Conservation (phyloP, 2,113 vertebrate genomes). For the Cheilinus undulatus region DNA sequence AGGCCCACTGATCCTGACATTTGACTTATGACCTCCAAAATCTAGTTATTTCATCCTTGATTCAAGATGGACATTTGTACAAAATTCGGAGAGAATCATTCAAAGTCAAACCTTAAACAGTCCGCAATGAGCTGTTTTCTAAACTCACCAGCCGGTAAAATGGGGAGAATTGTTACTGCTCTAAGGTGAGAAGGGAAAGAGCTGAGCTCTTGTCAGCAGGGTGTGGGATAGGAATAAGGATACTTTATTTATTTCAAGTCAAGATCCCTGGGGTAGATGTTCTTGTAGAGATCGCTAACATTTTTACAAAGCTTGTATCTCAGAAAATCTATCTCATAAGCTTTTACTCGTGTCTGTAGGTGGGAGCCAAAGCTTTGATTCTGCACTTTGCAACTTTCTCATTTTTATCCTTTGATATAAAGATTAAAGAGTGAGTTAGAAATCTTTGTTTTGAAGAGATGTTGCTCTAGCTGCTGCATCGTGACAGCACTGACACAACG, state of each 20-base stretch:
- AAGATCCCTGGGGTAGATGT: slow-evolving; percentile 1
- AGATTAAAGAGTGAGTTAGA: not conserved
- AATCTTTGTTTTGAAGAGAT: too few relatives aligned
- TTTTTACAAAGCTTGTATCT: not conserved
- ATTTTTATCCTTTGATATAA: not conserved
- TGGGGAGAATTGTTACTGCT: too few relatives aligned
- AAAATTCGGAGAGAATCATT: too few relatives aligned
- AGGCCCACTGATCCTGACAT: too few relatives aligned
- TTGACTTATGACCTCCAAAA: too few relatives aligned
- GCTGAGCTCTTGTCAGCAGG: not conserved
- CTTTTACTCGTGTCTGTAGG: not conserved
- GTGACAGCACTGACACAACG: not conserved
- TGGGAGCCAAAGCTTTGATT: slow-evolving; percentile 6
- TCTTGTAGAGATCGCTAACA: not conserved
- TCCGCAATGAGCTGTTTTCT: not conserved
- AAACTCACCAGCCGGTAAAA: slow-evolving; percentile 12
- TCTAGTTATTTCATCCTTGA: too few relatives aligned
- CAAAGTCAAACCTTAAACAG: too few relatives aligned
- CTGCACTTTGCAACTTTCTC: not conserved
- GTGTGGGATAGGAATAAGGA: not conserved
- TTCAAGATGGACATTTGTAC: too few relatives aligned
- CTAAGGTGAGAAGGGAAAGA: slow-evolving; percentile 1
- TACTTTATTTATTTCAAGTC: slow-evolving; percentile 5
- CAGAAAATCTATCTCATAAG: not conserved
- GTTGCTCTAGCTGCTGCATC: not conserved